Evolutionary conservation across 1,140 invertebrate genomes (phyloP).

Genomic region (Drosophila jambulina): DNA sequence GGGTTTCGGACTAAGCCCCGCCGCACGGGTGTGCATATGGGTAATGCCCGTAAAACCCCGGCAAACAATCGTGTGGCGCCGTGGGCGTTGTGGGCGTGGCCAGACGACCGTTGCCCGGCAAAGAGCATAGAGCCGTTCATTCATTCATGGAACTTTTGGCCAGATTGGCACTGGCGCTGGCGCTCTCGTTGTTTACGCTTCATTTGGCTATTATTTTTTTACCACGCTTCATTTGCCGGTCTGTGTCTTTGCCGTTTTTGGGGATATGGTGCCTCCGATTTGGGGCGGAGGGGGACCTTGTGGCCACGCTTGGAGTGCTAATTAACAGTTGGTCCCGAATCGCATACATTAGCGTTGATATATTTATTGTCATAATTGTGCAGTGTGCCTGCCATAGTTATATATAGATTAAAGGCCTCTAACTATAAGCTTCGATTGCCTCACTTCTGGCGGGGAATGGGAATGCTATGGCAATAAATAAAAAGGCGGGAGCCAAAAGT

Average conservation of each 20-base stretch:
- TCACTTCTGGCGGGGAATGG: constrained; percentile 11
- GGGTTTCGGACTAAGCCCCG: not conserved
- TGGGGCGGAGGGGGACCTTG: constrained; percentile 10
- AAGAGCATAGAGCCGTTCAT: constrained; percentile 54
- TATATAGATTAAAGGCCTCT: constrained; percentile 55
- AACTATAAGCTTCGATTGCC: constrained; percentile 43
- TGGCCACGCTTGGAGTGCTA: constrained; percentile 56
- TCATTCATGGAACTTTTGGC: constrained; percentile 70
- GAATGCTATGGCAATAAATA: constrained; percentile 21
- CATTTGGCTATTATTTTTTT: constrained; percentile 62
- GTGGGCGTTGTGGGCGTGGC: constrained; percentile 39
- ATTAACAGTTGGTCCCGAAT: constrained; percentile 69
- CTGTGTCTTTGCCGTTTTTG: constrained; percentile 46
- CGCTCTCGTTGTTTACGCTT: constrained; percentile 70
- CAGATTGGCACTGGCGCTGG: constrained; percentile 29
- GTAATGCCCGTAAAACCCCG: constrained; percentile 54
- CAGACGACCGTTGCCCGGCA: constrained; percentile 30
- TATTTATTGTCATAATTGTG: constrained; percentile 67
- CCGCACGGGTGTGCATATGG: constrained; percentile 52
- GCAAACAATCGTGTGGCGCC: constrained; percentile 65
- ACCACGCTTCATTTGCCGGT: constrained; percentile 57
- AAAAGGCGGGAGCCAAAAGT: constrained; percentile 31
- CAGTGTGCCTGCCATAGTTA: constrained; percentile 44
- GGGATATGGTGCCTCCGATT: constrained; percentile 12
- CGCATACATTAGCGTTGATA: constrained; percentile 55